phyloP scores from a whole-genome alignment of 2,797 vertebrate genomes.

The Momotus momota region DNA sequence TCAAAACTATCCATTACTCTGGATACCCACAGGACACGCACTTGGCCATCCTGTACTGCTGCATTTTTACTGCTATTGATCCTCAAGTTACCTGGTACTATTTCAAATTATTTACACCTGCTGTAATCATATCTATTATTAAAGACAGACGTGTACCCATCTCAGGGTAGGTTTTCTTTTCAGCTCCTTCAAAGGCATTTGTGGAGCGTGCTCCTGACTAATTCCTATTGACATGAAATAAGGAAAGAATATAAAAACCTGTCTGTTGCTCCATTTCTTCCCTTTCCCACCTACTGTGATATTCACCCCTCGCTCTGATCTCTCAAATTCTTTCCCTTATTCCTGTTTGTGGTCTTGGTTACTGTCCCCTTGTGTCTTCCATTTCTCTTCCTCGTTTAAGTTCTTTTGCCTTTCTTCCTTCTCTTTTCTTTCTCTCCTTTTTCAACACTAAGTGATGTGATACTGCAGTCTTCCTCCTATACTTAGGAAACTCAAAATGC shows the following conservation, averaged over 20 bases:
- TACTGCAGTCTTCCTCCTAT: neutral
- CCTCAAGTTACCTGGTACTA: constrained; percentile 22
- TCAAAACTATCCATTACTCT: constrained; percentile 31
- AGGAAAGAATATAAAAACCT: neutral
- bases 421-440: neutral
- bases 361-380: neutral
- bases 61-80: constrained; percentile 60
- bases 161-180: neutral
- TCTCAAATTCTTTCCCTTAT: neutral
- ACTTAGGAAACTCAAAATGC: neutral
- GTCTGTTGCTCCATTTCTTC: neutral
- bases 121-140: constrained; percentile 42
- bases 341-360: neutral
- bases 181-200: neutral
- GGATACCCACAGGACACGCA: neutral
- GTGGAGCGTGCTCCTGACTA: neutral
- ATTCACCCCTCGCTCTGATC: neutral
- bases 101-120: constrained; percentile 24
- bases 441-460: neutral
- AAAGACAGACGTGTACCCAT: neutral
- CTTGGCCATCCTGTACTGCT: constrained; percentile 37
- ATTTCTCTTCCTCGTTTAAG: neutral
- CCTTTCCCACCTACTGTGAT: neutral
- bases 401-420: neutral
- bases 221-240: neutral